Evolutionary conservation across 1,140 invertebrate genomes (phyloP), one percentile per base, ranked within the genome.

Genomic region (Potamilus streckersoni): DNA sequence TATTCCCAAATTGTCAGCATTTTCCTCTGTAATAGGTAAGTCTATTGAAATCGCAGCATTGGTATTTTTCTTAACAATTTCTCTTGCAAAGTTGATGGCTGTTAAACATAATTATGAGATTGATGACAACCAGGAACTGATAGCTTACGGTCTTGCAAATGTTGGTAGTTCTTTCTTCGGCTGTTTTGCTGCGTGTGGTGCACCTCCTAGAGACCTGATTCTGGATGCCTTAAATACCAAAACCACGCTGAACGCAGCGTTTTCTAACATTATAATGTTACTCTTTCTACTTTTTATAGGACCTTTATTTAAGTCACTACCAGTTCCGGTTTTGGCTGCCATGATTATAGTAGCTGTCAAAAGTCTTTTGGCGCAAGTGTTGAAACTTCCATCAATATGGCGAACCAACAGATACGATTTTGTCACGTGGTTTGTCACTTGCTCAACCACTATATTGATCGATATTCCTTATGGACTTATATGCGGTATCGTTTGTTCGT

Each of bases 341-440:
- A 95, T 98, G 70, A 97, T 98, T 80, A 92, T 97, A 1, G 94
- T 97, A 0, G 95, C 96, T 0, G 89, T 98, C 1, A 96, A 96
- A 89, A 94, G 94, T 12, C 94, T 97, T 93, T 93, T 97, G 75
- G 88, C 94, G 80, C 95, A 97, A 90, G 89, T 95, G 31, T 95
- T 94, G 59, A 93, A 93, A 81, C 27, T 31, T 31, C 27, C 27
- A 31, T 31, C 27, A 31, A 31, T 31, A 31, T 31, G 27, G 27
- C 27, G 27, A 31, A 31, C 27, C 27, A 31, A 31, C 38, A 89
- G 93, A 65, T 79, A 56, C 19, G 84, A 85, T 60, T 83, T 80
- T 49, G 17, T 79, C 38, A 71, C 80, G 13, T 85, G 83, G 82
- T 19, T 80, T 0, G 58, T 62, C 27, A 80, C 81, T 17, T 82